Evolutionary conservation across 2,113 vertebrate species (phyloP).

Genomic region (Hyperoodon ampullatus): DNA sequence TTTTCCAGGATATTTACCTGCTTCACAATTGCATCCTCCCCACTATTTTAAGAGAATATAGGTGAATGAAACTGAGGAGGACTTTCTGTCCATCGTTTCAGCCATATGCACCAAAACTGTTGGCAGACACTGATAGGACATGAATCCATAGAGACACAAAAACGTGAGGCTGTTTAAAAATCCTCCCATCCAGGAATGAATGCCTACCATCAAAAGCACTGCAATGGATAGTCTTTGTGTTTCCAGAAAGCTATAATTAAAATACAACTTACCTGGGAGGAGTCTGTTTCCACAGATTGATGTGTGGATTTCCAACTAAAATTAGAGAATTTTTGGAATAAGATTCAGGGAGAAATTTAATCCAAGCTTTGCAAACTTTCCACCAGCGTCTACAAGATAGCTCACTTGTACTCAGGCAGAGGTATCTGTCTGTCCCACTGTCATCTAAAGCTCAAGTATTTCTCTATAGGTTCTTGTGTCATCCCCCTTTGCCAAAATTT

Average conservation of each 20-base stretch:
- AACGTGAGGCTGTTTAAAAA: not conserved
- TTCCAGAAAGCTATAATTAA: not conserved
- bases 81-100: not conserved
- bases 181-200: not conserved
- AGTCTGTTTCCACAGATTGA: not conserved
- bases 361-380: not conserved
- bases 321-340: not conserved
- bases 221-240: not conserved
- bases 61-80: not conserved
- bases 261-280: not conserved
- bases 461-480: not conserved
- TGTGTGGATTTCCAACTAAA: not conserved
- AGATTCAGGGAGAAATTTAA: not conserved
- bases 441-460: not conserved
- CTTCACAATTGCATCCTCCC: not conserved
- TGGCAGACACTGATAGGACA: not conserved
- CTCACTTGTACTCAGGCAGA: not conserved
- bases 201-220: too few relatives aligned
- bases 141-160: not conserved
- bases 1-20: not conserved
- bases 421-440: accelerated
- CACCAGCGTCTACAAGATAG: accelerated
- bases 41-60: not conserved
- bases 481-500: not conserved
- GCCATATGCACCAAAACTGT: not conserved